phyloP scores from a whole-genome alignment of 2,888 invertebrate species.

The Amblyjoppa fuscipennis region DNA sequence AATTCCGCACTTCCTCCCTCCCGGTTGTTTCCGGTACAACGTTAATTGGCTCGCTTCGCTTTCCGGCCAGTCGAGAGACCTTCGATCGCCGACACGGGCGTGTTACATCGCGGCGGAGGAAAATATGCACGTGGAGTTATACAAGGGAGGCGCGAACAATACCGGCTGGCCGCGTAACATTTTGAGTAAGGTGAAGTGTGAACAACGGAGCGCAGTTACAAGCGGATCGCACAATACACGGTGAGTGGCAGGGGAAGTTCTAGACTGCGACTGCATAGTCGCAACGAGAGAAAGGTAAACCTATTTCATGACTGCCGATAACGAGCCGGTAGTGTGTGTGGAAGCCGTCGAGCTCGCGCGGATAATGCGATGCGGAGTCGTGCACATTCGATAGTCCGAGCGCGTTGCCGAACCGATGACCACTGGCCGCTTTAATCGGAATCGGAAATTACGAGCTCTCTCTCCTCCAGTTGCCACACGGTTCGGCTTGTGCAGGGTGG shows the following conservation, averaged over 20 bases:
- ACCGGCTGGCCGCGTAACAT: slow-evolving; percentile 53
- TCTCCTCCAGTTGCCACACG: slow-evolving; percentile 6
- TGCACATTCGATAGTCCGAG: slow-evolving; percentile 51
- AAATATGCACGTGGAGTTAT: slow-evolving; percentile 4
- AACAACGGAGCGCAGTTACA: slow-evolving; percentile 19
- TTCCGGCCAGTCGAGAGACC: background rate
- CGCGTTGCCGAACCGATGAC: slow-evolving; percentile 31
- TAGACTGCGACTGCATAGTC: slow-evolving; percentile 1
- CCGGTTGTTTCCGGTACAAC: background rate
- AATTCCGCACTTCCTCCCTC: background rate
- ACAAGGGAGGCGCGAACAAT: slow-evolving; percentile 60
- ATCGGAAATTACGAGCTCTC: slow-evolving; percentile 68
- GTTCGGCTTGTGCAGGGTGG: slow-evolving; percentile 2
- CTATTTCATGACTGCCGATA: slow-evolving; percentile 64
- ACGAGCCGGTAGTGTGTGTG: slow-evolving; percentile 51
- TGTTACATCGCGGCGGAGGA: background rate
- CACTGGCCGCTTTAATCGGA: slow-evolving; percentile 67
- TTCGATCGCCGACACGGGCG: slow-evolving; percentile 7
- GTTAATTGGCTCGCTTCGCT: slow-evolving; percentile 3
- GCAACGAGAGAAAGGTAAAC: slow-evolving; percentile 60
- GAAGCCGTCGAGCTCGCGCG: slow-evolving; percentile 27
- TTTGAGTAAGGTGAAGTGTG: slow-evolving; percentile 30
- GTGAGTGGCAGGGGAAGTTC: background rate
- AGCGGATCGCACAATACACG: slow-evolving; percentile 18
- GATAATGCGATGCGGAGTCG: slow-evolving; percentile 53